A percentile compares a stretch with the other conserved stretches of the same genome.
Evolutionary conservation across 2,797 vertebrate species (phyloP).

Genomic region (Brachyrhaphis roseni): DNA sequence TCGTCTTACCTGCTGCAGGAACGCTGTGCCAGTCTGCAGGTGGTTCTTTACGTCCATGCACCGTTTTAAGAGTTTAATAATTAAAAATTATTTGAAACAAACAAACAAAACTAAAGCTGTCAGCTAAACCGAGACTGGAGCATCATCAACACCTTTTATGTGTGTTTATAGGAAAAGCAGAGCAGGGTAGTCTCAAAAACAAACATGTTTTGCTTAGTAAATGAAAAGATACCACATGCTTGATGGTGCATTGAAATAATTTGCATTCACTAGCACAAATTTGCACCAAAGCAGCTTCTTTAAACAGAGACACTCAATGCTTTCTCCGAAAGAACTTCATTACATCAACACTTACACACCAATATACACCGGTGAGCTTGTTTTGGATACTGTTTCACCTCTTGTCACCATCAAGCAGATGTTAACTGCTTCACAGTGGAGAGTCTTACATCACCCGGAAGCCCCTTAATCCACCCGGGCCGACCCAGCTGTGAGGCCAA

Average conservation of each 20-base stretch:
- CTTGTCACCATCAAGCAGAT: slow-evolving; percentile 14
- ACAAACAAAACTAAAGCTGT: neutral
- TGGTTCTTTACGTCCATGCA: neutral
- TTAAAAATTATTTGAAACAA: neutral
- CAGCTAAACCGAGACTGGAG: neutral
- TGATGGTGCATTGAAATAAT: neutral
- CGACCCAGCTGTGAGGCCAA: slow-evolving; percentile 41
- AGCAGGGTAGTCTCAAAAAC: neutral
- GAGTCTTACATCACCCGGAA: slow-evolving; percentile 52
- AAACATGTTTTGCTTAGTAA: neutral
- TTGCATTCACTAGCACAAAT: neutral
- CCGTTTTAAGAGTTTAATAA: neutral
- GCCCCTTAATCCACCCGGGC: slow-evolving; percentile 38
- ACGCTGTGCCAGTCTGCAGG: neutral
- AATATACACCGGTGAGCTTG: neutral
- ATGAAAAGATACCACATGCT: neutral
- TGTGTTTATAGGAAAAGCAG: neutral
- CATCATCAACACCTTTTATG: neutral
- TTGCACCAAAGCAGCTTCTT: neutral
- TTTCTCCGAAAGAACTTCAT: neutral
- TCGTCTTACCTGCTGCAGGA: neutral
- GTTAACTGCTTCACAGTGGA: slow-evolving; percentile 7
- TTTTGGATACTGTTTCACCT: slow-evolving; percentile 13
- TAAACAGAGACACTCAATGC: neutral
- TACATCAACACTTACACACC: neutral